Percentiles rank a stretch among this genome's conserved stretches.
These are phyloP conservation scores for Halichoerus grypus DNA, from an alignment of 2,113 vertebrate species.

Conservation along the genomic window DNA sequence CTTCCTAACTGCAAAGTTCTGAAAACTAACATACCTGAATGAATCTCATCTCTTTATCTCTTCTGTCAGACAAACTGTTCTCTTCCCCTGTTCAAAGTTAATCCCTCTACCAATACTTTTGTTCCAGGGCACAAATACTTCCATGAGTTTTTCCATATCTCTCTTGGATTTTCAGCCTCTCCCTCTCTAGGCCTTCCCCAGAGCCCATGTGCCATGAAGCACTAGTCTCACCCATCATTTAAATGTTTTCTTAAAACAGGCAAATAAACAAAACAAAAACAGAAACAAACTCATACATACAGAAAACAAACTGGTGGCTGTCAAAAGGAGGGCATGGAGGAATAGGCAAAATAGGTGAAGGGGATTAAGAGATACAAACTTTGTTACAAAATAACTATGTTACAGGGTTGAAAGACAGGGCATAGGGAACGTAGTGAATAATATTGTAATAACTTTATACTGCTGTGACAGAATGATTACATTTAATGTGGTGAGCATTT, in stretches of 20 bases:
- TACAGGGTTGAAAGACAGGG: background rate
- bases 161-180: background rate
- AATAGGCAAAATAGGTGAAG: background rate
- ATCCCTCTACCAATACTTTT: background rate
- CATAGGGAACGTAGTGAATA: background rate
- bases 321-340: background rate
- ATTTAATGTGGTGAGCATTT: background rate
- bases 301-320: background rate
- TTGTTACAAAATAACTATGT: background rate
- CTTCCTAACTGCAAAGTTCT: background rate
- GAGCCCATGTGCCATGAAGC: background rate
- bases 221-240: background rate
- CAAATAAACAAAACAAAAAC: background rate
- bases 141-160: background rate
- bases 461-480: background rate
- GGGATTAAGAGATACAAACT: background rate
- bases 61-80: background rate
- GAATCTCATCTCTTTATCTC: background rate
- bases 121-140: background rate
- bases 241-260: constrained; percentile 10
- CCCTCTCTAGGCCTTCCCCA: background rate
- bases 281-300: background rate
- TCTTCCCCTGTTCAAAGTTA: background rate
- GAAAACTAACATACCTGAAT: background rate
- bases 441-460: background rate